Base-by-base conservation (phyloP, 2,888 invertebrate species). In the Ceratothoa steindachneri region DNA sequence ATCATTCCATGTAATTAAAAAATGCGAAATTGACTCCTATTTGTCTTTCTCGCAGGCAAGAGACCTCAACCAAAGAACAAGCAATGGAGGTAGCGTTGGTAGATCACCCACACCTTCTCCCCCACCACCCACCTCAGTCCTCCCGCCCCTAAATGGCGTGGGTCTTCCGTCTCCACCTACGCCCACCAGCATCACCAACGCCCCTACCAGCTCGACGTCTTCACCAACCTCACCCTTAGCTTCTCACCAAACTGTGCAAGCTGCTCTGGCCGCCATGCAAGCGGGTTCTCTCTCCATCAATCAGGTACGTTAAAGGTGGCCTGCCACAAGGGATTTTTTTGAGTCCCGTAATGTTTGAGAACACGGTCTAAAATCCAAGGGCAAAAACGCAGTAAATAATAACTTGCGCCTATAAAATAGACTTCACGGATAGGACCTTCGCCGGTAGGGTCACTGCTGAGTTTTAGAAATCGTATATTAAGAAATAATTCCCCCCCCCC, bases 241-340 rank as follows among this genome's bases (percentile, higher is more conserved):
- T 12, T 81, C 83, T 15, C 83, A 84, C 2, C 84, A 83, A n/a
- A 83, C 82, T 71, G 83, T 85, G 31, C 84, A 84, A 76, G 84
- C 85, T 24, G 85, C 85, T 22, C 82, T 85, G 30, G 85, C 85
- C 5, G 85, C 85, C 31, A 82, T 86, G 22, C 85, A 86, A 80
- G 84, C 86, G 65, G 85, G 85, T 41, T 85, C 85, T 76, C 82
- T 86, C 51, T 84, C 85, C 51, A 82, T 85, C 71, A 85, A 84
- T 80, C 86, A 86, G 84, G 84, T 85, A 80, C 76, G 70, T 27
- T 15, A 71, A 12, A 81, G 52, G 27, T n/a, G 28, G 4, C 15
- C n/a, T n/a, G n/a, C n/a, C n/a, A n/a, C n/a, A n/a, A n/a, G n/a
- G n/a, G n/a, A n/a, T n/a, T n/a, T n/a, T n/a, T n/a, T n/a, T n/a